Evolutionary conservation across 2,113 vertebrate species (phyloP).

Genomic region (Anoura caudifer): DNA sequence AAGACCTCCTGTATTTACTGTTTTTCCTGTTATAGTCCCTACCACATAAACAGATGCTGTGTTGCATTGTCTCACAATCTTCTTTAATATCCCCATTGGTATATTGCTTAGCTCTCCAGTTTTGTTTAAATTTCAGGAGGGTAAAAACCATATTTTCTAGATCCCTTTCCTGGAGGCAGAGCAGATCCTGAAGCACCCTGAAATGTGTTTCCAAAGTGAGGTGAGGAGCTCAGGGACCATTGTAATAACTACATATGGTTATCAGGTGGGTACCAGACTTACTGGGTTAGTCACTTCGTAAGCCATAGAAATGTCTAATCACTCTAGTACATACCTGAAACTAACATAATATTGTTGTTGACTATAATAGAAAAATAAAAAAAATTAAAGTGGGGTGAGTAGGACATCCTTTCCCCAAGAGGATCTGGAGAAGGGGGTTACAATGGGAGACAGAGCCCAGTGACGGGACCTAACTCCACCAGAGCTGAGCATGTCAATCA

Average conservation of each 20-base stretch:
- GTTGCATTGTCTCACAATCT: background rate
- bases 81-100: background rate
- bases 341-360: background rate
- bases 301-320: background rate
- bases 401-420: background rate
- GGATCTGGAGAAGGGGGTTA: background rate
- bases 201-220: accelerated
- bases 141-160: background rate
- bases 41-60: background rate
- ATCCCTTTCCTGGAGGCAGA: background rate
- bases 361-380: background rate
- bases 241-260: background rate
- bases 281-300: background rate
- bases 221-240: too few species aligned
- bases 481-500: background rate
- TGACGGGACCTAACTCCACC: too few species aligned
- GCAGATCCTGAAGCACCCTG: background rate
- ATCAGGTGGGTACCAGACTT: background rate
- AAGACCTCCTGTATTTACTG: background rate
- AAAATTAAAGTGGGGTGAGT: accelerated
- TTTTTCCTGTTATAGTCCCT: background rate
- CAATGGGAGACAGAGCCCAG: background rate
- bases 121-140: background rate
- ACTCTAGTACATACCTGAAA: background rate
- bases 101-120: background rate